Conservation (phyloP, 1,140 invertebrate species). For the Sminthurinus signatus region DNA sequence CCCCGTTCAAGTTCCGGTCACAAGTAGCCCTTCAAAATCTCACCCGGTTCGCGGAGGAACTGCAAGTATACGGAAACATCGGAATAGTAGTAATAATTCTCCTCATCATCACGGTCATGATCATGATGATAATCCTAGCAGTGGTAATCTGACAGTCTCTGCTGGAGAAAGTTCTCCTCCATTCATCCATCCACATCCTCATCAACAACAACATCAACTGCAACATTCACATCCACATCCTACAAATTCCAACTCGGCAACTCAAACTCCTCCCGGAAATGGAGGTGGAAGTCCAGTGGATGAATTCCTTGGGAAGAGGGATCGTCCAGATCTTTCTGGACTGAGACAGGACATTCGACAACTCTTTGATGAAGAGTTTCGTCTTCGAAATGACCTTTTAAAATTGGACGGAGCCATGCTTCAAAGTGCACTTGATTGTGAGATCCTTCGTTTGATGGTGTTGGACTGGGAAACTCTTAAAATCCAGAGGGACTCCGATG, state of each 20-base stretch:
- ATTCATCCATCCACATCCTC: too few relatives aligned
- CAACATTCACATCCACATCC: too few relatives aligned
- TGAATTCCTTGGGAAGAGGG: conserved; percentile 8
- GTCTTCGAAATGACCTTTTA: conserved; percentile 35
- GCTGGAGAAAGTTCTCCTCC: too few relatives aligned
- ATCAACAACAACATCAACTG: too few relatives aligned
- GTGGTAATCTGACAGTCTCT: neutral
- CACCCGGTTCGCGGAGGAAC: too few relatives aligned
- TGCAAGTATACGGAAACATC: too few relatives aligned
- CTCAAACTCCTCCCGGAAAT: too few relatives aligned
- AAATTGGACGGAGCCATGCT: conserved; percentile 40
- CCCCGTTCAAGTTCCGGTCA: neutral
- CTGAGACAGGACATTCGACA: conserved; percentile 31
- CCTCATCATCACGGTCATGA: too few relatives aligned
- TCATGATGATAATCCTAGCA: too few relatives aligned
- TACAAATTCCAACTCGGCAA: neutral
- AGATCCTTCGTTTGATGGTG: conserved; percentile 39
- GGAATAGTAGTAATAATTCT: too few relatives aligned
- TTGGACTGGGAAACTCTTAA: conserved; percentile 39
- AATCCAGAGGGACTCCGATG: conserved; percentile 25
- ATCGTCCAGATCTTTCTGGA: conserved; percentile 27
- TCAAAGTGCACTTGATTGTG: conserved; percentile 37
- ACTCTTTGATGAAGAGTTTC: conserved; percentile 38
- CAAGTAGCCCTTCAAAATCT: too few relatives aligned
- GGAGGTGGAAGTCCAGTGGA: conserved; percentile 10